Conservation (phyloP, 2,797 vertebrate species). For the Scarus forsteni region DNA sequence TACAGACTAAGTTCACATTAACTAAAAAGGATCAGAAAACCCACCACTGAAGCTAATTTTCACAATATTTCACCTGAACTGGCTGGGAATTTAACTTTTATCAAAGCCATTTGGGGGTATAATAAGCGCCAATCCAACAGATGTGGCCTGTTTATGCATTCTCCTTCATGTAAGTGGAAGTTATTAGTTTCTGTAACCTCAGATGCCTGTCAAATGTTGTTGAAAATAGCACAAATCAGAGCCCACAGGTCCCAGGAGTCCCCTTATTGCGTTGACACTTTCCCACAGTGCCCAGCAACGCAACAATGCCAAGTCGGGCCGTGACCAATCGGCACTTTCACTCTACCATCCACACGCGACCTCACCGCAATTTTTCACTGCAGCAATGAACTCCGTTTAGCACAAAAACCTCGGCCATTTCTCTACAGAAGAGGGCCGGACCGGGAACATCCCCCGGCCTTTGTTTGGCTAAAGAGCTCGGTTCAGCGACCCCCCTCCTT, state of each 20-base stretch:
- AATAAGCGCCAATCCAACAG: no score
- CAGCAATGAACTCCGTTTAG: constrained; percentile 92
- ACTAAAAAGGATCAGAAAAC: constrained; percentile 2
- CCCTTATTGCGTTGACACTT: constrained; percentile 93
- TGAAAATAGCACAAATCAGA: constrained; percentile 88
- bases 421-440: constrained; percentile 75
- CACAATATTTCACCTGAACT: not conserved
- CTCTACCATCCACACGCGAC: constrained; percentile 97
- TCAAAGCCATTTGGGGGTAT: no score
- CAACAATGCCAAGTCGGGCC: constrained; percentile 90
- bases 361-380: constrained; percentile 96
- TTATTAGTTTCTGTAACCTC: constrained; percentile 77
- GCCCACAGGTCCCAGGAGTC: constrained; percentile 76
- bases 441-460: constrained; percentile 82
- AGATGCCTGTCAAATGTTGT: constrained; percentile 88
- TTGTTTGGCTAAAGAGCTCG: constrained; percentile 92
- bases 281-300: constrained; percentile 93
- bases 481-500: constrained; percentile 82
- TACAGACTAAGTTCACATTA: not conserved
- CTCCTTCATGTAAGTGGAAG: constrained; percentile 53
- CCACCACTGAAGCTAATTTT: constrained; percentile 4
- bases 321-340: constrained; percentile 96
- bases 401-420: constrained; percentile 74
- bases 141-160: not conserved
- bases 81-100: no score